These are phyloP conservation scores for Ardeotis arabs DNA, from an alignment of 2,113 vertebrate genomes.

Conservation along the genomic window DNA sequence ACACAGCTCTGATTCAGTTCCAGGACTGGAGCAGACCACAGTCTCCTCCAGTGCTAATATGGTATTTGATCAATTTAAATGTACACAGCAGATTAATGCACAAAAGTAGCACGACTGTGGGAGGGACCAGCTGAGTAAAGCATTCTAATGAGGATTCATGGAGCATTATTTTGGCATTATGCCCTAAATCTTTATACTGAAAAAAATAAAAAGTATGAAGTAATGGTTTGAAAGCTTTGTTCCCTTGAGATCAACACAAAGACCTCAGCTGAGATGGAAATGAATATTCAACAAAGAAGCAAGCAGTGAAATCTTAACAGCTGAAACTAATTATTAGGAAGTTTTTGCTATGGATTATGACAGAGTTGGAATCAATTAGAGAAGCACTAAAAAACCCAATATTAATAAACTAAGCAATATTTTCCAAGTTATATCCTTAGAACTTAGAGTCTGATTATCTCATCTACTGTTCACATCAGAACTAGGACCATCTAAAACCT, in stretches of 20 bases:
- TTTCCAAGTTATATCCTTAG: not conserved
- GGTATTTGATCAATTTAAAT: not conserved
- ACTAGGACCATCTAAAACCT: not conserved
- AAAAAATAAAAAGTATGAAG: not conserved
- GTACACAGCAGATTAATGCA: not conserved
- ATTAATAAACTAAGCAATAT: not conserved
- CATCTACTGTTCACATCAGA: not conserved
- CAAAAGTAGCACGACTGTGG: not conserved
- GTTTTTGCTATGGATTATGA: not conserved
- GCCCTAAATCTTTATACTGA: not conserved
- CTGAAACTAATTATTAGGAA: not conserved
- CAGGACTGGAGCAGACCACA: not conserved
- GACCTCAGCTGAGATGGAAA: not conserved
- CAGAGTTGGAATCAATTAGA: not conserved
- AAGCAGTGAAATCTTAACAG: not conserved
- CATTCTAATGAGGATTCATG: not conserved
- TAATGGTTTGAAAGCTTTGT: not conserved
- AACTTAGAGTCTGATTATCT: not conserved
- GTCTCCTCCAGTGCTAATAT: not conserved
- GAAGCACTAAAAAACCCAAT: not conserved
- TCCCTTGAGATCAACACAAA: slow-evolving; percentile 4
- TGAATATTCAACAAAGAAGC: not conserved
- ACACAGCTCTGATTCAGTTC: not conserved
- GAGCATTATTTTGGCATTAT: not conserved
- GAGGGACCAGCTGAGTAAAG: not conserved